Evolutionary conservation across 2,797 vertebrate species (phyloP), one percentile per base, ranked within the genome.

Genomic region (Chelonia mydas): DNA sequence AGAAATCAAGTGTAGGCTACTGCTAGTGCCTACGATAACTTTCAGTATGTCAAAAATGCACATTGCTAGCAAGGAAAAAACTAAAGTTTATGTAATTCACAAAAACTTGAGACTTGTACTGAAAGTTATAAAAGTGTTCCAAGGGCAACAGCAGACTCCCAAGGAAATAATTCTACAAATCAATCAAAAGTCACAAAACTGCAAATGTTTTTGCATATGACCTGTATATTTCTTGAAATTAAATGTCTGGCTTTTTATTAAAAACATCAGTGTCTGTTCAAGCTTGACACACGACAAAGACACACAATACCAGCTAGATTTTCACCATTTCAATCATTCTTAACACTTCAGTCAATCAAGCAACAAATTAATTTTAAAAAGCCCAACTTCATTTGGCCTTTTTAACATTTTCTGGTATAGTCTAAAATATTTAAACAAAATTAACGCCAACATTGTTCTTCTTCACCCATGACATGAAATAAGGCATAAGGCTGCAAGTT

Each of bases 171-270:
- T 84, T 87, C 25, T 86, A 91, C 9, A 93, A 96, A 95, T 88
- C 93, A 96, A 94, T 33, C 79, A 94, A 79, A 96, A 96, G 92
- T 97, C 90, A 94, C 45, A 95, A 95, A 93, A 79, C 33, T 81
- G 23, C 88, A 94, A 94, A 93, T 96, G 51, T 87, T 95, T 90
- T 97, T 94, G 95, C 90, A 79, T 81, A 80, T 91, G 28, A 90
- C 59, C 74, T 87, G 45, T 91, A 61, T 61, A 61, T 86, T 90
- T 86, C 81, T 91, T 95, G 83, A 74, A 95, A 96, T 95, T 96
- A 96, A 95, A 16, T 93, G 90, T 59, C 81, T 92, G 45, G 45
- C 80, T 88, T 94, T 87, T 91, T 93, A 96, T 89, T 92, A 89
- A 96, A 97, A 97, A 88, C 89, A 96, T 95, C 89, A 89, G 55